Evolutionary conservation across 2,113 vertebrate species (phyloP), one percentile per base, ranked within the genome.

Genomic region (Herpetotheres cachinnans): DNA sequence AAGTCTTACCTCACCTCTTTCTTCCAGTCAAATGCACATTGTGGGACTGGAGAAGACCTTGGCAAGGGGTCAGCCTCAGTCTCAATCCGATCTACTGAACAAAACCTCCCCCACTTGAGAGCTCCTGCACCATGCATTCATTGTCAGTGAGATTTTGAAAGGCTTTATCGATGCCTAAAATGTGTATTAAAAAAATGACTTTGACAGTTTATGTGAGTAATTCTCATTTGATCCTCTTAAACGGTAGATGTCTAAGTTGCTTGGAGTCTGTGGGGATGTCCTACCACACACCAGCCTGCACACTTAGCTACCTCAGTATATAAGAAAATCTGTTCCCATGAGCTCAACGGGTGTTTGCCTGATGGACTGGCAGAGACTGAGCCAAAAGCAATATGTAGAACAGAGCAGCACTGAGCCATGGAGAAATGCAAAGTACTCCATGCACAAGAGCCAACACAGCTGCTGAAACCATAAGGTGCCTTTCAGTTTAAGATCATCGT

Each of bases 401-500:
- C 46, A 65, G 52, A 91, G 70, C 67, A 95, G 72, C 79, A 30
- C 91, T 36, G 67, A 96, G 82, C 58, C 58, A 38, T 19, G 61
- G 67, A 79, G 89, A 95, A 89, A 94, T 24, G 61, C 69, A 86
- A 92, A 97, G 63, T 54, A 19, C 66, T 93, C 55, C 72, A 66
- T 0, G 2, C 13, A 47, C 0, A 0, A 76, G 78, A 95, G 94
- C 88, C 91, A 97, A 7, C 91, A 85, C 95, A 96, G 93, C 87
- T 97, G 95, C 89, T 94, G 90, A 88, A 97, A 86, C 82, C 96
- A 95, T 94, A 97, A 95, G 96, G 96, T 97, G 71, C 83, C 9
- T 21, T 85, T 96, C 92, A 77, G 83, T 90, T 93, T 94, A 84
- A 90, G 95, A 94, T 93, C 74, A 65, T 46, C 95, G 29, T 93